A percentile compares a stretch with the other conserved stretches of the same genome.
phyloP scores from a whole-genome alignment of 2,888 invertebrate species.

The Mimachlamys varia region DNA sequence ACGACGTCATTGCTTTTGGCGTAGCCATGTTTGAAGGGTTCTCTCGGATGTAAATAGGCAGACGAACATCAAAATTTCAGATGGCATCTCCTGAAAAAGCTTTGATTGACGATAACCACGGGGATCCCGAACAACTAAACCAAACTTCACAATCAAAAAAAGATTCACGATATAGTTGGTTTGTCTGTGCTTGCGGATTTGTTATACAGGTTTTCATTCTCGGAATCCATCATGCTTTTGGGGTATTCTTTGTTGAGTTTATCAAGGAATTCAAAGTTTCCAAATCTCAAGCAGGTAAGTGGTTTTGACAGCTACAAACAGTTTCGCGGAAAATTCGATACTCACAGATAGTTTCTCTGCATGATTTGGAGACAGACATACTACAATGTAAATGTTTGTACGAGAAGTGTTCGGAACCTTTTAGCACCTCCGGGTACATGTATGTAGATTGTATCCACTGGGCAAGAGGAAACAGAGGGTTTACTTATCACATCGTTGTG shows the following conservation, averaged over 20 bases:
- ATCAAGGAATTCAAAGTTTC: constrained; percentile 65
- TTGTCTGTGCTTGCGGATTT: constrained; percentile 67
- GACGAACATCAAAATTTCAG: constrained; percentile 36
- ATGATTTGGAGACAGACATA: background rate
- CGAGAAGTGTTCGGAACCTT: no score
- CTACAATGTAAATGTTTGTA: no score
- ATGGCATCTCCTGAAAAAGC: constrained; percentile 56
- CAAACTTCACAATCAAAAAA: constrained; percentile 51
- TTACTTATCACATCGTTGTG: no score
- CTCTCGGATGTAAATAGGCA: background rate
- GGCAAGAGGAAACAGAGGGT: no score
- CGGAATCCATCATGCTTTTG: constrained; percentile 72
- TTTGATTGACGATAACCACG: constrained; percentile 49
- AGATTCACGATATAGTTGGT: constrained; percentile 72
- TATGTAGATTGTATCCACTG: no score
- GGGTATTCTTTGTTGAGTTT: constrained; percentile 75
- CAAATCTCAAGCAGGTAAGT: constrained; percentile 71
- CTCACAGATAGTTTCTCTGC: background rate
- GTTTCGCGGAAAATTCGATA: background rate
- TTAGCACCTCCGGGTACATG: no score
- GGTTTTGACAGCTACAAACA: background rate
- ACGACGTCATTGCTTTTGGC: constrained; percentile 6
- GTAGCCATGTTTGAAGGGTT: constrained; percentile 17
- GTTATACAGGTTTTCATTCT: constrained; percentile 69
- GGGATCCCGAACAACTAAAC: constrained; percentile 37